Conservation (phyloP, 2,888 invertebrate genomes). For the Oasisia sp. region DNA sequence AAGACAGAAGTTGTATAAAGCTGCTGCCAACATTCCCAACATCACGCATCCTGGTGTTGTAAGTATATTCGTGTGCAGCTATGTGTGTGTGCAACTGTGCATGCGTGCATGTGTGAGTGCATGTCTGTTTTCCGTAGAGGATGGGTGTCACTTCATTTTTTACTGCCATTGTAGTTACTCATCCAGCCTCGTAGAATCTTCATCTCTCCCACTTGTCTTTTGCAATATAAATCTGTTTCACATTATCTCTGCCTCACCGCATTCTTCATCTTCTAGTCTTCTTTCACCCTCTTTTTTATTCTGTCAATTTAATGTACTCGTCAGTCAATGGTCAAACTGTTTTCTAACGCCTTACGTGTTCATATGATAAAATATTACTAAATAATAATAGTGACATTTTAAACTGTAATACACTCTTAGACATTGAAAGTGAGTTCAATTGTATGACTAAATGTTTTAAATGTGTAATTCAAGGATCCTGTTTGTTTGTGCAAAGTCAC, state of each 20-base stretch:
- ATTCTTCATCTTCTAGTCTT: no score
- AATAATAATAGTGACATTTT: background rate
- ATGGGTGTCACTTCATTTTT: no score
- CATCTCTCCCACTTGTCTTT: no score
- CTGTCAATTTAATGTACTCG: no score
- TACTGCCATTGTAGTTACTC: no score
- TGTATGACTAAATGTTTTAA: background rate
- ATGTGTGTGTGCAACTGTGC: no score
- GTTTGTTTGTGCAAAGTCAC: background rate
- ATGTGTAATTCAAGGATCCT: background rate
- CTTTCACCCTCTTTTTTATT: no score
- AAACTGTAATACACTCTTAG: background rate
- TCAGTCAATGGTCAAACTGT: background rate
- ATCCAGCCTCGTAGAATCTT: no score
- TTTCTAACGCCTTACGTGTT: background rate
- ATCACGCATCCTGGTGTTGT: conserved; percentile 37
- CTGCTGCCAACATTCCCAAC: conserved; percentile 35
- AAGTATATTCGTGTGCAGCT: conserved; percentile 6
- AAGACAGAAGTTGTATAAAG: conserved; percentile 26
- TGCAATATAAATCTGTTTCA: no score
- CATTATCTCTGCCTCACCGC: no score
- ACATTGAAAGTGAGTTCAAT: background rate
- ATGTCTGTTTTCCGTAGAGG: no score
- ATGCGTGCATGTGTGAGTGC: no score
- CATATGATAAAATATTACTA: background rate